Evolutionary conservation across 2,113 vertebrate species (phyloP).

Genomic region (Lethenteron reissneri): DNA sequence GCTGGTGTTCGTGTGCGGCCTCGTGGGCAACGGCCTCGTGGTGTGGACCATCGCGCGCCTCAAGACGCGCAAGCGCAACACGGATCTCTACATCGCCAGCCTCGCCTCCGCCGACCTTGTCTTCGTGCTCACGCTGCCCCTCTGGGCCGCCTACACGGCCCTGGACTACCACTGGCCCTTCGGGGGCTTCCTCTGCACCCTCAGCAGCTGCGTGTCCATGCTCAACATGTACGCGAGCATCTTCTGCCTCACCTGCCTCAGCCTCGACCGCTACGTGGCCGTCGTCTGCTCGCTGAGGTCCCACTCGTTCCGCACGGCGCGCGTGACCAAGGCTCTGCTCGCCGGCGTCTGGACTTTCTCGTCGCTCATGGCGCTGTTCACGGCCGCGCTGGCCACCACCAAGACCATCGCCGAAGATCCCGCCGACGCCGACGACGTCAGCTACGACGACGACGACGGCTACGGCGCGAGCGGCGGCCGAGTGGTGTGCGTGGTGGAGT

Average conservation of each 20-base stretch:
- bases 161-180: slow-evolving; percentile 62
- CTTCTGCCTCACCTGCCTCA: slow-evolving; percentile 50
- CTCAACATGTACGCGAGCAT: slow-evolving; percentile 57
- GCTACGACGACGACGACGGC: slow-evolving; percentile 23
- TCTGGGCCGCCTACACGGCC: slow-evolving; percentile 53
- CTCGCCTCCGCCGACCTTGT: slow-evolving; percentile 50
- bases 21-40: slow-evolving; percentile 47
- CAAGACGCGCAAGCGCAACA: slow-evolving; percentile 36
- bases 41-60: slow-evolving; percentile 50
- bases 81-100: slow-evolving; percentile 48
- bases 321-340: slow-evolving; percentile 16
- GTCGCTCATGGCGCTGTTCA: slow-evolving; percentile 26
- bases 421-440: no score
- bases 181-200: slow-evolving; percentile 42
- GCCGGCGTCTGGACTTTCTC: slow-evolving; percentile 25
- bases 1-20: slow-evolving; percentile 51
- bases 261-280: slow-evolving; percentile 52
- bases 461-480: slow-evolving; percentile 46
- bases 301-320: slow-evolving; percentile 17
- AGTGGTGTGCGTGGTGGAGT: slow-evolving; percentile 29
- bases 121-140: slow-evolving; percentile 43
- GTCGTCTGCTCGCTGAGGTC: slow-evolving; percentile 31
- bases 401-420: slow-evolving; percentile 11
- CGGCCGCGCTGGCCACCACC: slow-evolving; percentile 16
- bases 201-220: slow-evolving; percentile 48